Percentiles rank a stretch among this genome's conserved stretches.
Conservation (phyloP, 2,888 invertebrate genomes). For the Aricia artaxerxes region DNA sequence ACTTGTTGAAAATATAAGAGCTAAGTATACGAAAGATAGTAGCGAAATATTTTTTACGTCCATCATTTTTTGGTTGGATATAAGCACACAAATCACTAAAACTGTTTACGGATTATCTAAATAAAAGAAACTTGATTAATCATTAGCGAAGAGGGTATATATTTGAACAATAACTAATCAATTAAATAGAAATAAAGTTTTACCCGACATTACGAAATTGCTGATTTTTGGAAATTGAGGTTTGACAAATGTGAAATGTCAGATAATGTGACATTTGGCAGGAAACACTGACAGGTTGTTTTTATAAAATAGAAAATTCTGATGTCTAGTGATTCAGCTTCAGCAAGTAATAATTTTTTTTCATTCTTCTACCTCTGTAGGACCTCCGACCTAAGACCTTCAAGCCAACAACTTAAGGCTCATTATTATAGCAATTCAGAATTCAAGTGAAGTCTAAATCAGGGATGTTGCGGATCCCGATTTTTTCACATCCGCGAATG, state of each 20-base stretch:
- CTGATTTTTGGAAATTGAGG: conserved; percentile 1
- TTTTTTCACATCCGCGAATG: too few species aligned
- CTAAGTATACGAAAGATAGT: conserved; percentile 27
- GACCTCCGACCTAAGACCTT: too few species aligned
- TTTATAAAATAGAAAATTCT: too few species aligned
- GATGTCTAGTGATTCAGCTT: too few species aligned
- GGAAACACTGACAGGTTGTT: background rate
- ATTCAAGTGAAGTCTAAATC: too few species aligned
- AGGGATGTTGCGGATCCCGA: too few species aligned
- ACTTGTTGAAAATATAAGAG: conserved; percentile 34
- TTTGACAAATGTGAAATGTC: background rate
- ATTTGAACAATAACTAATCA: background rate
- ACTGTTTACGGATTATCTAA: background rate
- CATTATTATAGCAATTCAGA: too few species aligned
- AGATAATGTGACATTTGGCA: background rate
- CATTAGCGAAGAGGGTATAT: background rate
- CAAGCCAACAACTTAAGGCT: too few species aligned
- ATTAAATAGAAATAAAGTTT: background rate
- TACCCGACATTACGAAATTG: background rate
- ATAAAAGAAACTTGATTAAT: background rate
- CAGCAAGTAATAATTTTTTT: too few species aligned
- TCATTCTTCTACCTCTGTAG: too few species aligned
- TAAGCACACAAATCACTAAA: background rate
- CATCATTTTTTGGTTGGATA: background rate
- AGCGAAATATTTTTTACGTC: conserved; percentile 28